These are phyloP conservation scores for Nothobranchius furzeri DNA, from an alignment of 2,113 vertebrate species.

Conservation along the genomic window DNA sequence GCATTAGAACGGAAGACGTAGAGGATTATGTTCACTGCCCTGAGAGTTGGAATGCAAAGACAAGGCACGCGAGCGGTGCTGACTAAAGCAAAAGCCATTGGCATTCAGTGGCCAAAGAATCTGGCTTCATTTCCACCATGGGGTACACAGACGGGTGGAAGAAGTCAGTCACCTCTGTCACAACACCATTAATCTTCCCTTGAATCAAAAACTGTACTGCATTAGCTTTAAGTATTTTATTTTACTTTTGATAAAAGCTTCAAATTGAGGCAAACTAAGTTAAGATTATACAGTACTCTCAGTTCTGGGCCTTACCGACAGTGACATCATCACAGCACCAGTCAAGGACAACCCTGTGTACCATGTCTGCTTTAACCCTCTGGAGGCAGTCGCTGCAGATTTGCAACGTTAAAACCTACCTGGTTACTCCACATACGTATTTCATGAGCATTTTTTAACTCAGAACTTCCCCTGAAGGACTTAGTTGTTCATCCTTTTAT, in stretches of 20 bases:
- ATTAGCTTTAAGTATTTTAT: not conserved
- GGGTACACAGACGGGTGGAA: not conserved
- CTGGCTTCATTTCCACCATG: not conserved
- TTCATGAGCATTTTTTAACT: no score
- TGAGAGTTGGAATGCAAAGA: constrained; percentile 21
- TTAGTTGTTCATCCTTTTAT: no score
- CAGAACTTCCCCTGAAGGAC: no score
- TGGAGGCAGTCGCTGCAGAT: no score
- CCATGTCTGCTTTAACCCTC: no score
- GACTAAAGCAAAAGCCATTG: not conserved
- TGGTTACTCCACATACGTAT: no score
- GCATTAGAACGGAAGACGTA: constrained; percentile 8
- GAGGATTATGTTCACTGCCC: constrained; percentile 30
- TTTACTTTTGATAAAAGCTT: not conserved
- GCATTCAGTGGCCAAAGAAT: not conserved
- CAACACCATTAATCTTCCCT: not conserved
- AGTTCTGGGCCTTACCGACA: no score
- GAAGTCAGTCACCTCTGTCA: not conserved
- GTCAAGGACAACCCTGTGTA: no score
- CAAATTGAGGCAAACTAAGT: no score
- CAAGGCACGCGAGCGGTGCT: constrained; percentile 1
- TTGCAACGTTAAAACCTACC: no score
- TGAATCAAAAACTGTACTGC: not conserved
- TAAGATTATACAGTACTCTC: no score
- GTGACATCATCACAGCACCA: no score